Percentiles rank a stretch among this genome's conserved stretches.
phyloP scores from a whole-genome alignment of 2,113 vertebrate species.

The Microcebus ravelobensis region DNA sequence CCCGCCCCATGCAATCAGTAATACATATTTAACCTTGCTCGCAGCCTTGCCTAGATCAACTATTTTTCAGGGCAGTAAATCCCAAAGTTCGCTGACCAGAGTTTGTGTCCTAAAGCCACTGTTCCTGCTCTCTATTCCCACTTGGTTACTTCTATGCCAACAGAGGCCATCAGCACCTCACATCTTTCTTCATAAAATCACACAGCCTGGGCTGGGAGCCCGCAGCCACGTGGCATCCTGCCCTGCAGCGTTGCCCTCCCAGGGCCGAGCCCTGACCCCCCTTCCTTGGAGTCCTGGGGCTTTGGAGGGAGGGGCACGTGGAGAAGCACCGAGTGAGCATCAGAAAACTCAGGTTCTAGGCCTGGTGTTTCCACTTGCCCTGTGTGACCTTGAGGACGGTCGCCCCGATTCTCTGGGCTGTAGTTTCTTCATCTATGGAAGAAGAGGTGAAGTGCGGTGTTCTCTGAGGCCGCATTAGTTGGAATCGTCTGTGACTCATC shows the following conservation, averaged over 20 bases:
- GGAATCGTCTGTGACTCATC: background rate
- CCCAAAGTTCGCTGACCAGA: background rate
- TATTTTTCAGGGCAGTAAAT: background rate
- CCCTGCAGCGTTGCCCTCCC: background rate
- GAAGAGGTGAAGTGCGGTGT: background rate
- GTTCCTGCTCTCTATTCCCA: background rate
- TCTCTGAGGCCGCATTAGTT: background rate
- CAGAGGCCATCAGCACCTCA: background rate
- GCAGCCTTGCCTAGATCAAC: background rate
- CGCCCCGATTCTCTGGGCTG: background rate
- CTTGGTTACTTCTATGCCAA: background rate
- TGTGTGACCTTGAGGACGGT: background rate
- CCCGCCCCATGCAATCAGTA: background rate
- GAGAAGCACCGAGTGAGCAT: too few species aligned
- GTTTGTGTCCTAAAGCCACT: background rate
- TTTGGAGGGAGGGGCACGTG: too few species aligned
- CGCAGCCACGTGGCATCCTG: too few species aligned
- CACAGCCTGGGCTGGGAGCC: background rate
- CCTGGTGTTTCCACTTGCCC: background rate
- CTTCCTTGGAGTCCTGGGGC: background rate
- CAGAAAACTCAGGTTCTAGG: background rate
- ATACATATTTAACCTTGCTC: background rate
- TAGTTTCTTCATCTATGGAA: background rate
- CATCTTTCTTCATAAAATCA: background rate
- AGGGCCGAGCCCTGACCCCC: too few species aligned